Conservation (phyloP, 2,113 vertebrate species). For the Sander vitreus region DNA sequence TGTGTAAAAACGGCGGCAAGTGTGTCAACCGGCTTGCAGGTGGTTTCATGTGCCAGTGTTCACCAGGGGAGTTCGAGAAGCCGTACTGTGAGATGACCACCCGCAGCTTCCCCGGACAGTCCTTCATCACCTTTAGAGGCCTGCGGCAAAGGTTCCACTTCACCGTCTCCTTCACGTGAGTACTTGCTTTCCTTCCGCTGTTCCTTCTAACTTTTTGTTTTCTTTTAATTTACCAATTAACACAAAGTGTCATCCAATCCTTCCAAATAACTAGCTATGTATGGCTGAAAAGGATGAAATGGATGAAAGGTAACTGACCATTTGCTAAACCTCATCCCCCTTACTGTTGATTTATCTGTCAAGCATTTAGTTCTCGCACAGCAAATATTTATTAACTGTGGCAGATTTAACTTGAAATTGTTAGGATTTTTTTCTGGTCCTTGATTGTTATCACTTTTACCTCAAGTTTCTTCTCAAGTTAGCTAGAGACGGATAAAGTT, state of each 20-base stretch:
- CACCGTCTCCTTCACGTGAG: conserved; percentile 93
- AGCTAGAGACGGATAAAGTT: neutral
- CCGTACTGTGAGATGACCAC: conserved; percentile 95
- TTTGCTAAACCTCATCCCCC: neutral
- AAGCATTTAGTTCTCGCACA: neutral
- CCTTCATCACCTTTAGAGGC: conserved; percentile 95
- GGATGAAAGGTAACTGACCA: neutral
- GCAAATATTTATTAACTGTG: neutral
- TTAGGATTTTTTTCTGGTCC: neutral
- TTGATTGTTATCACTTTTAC: no score
- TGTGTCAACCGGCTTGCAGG: conserved; percentile 93
- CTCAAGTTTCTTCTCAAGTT: no score
- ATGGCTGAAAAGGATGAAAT: neutral
- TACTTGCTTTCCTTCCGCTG: conserved; percentile 16
- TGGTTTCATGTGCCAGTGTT: conserved; percentile 93
- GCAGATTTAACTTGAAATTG: neutral
- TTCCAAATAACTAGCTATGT: neutral
- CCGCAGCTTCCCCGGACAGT: conserved; percentile 91
- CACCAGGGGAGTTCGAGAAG: conserved; percentile 90
- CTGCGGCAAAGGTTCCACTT: conserved; percentile 96
- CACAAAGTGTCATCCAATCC: neutral
- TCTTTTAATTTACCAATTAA: neutral
- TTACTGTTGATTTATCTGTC: no score
- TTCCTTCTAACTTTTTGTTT: neutral
- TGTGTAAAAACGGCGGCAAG: conserved; percentile 92